These are phyloP conservation scores for Magallana angulata DNA, from an alignment of 1,140 invertebrate genomes.

Conservation along the genomic window DNA sequence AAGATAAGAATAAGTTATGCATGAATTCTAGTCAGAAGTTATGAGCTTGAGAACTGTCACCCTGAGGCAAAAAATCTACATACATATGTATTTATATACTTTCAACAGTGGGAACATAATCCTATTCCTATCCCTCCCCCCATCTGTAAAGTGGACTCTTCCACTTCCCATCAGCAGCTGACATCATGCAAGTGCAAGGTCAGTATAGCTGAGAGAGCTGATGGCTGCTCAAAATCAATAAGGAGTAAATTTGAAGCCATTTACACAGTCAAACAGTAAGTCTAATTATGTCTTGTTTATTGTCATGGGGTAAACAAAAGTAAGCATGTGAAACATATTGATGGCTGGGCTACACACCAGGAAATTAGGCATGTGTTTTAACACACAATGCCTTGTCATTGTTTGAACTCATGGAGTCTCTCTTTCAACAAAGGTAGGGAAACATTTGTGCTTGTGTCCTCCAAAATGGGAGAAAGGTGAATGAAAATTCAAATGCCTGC, in stretches of 20 bases:
- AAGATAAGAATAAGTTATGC: not conserved
- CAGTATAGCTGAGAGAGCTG: not conserved
- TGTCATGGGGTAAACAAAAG: not conserved
- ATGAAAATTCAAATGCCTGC: slow-evolving; percentile 16
- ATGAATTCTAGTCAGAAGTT: not conserved
- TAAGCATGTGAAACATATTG: not conserved
- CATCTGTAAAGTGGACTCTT: not conserved
- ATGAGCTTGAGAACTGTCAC: not conserved
- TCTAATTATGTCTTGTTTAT: not conserved
- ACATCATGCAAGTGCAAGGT: slow-evolving; percentile 32
- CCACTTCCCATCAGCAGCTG: slow-evolving; percentile 33
- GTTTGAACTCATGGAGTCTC: not conserved
- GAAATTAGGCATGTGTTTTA: not conserved
- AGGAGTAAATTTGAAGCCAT: not conserved
- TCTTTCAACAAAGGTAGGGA: not conserved
- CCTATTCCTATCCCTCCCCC: not conserved
- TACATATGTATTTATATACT: not conserved
- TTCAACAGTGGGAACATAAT: not conserved
- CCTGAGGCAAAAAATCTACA: not conserved
- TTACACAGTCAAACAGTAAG: not conserved
- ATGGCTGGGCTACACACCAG: not conserved
- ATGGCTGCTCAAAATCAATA: slow-evolving; percentile 30
- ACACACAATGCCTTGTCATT: not conserved
- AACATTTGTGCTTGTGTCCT: not conserved
- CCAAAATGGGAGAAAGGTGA: not conserved